Evolutionary conservation across 2,888 invertebrate genomes (phyloP).

Genomic region (Agrotis exclamationis): DNA sequence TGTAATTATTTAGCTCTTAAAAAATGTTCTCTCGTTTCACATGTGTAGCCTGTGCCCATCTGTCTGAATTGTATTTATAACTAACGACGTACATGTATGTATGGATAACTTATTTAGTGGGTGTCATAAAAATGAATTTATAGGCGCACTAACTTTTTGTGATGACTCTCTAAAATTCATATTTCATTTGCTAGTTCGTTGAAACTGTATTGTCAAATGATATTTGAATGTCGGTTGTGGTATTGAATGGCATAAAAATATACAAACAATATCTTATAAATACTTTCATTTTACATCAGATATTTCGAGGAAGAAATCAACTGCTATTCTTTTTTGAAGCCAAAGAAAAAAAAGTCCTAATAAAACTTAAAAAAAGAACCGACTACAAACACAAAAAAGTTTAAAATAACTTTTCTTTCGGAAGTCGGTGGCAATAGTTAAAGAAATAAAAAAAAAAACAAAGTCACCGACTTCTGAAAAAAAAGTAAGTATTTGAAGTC

Average conservation of each 20-base stretch:
- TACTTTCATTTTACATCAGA: too few relatives aligned
- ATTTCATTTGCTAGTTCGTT: slow-evolving; percentile 50
- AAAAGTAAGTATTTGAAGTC: too few relatives aligned
- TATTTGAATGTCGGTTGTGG: slow-evolving; percentile 22
- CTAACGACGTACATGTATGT: slow-evolving; percentile 53
- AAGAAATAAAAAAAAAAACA: too few relatives aligned
- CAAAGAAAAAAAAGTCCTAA: too few relatives aligned
- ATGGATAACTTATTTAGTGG: slow-evolving; percentile 65
- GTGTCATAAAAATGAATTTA: slow-evolving; percentile 68
- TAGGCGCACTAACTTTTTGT: slow-evolving; percentile 62
- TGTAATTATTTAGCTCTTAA: neutral
- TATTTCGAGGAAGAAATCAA: too few relatives aligned
- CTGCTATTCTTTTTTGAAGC: too few relatives aligned
- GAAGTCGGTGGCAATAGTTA: too few relatives aligned
- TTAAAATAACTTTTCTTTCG: too few relatives aligned
- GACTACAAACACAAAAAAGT: too few relatives aligned
- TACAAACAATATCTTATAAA: slow-evolving; percentile 7
- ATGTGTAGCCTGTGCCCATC: slow-evolving; percentile 47
- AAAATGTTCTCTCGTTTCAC: slow-evolving; percentile 19
- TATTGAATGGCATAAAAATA: slow-evolving; percentile 21
- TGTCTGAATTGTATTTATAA: slow-evolving; percentile 63
- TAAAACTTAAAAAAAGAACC: too few relatives aligned
- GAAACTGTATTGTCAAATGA: slow-evolving; percentile 45
- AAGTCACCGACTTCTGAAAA: too few relatives aligned
- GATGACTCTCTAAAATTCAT: slow-evolving; percentile 54